These are phyloP conservation scores for Aquatica leii DNA, from an alignment of 2,888 invertebrate genomes.

Conservation along the genomic window DNA sequence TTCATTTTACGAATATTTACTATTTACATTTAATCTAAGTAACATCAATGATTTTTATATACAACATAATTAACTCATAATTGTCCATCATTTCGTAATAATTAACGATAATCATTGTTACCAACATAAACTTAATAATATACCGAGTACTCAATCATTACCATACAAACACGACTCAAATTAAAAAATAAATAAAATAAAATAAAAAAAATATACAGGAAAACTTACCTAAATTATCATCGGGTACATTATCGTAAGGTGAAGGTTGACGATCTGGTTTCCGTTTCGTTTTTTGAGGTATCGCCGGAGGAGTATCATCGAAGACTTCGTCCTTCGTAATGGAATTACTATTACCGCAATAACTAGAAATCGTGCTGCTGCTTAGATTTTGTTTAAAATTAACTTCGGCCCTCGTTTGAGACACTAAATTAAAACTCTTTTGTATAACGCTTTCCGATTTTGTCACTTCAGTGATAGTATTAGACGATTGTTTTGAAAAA, in stretches of 20 bases:
- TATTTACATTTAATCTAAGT: too few species aligned
- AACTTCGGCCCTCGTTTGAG: constrained; percentile 24
- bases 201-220: too few species aligned
- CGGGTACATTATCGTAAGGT: constrained; percentile 74
- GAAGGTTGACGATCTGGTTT: constrained; percentile 69
- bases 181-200: too few species aligned
- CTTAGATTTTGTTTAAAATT: constrained; percentile 22
- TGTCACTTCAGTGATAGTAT: constrained; percentile 44
- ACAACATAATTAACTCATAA: too few species aligned
- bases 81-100: too few species aligned
- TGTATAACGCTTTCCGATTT: constrained; percentile 51
- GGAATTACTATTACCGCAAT: constrained; percentile 24
- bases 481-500: constrained; percentile 33
- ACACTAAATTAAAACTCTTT: constrained; percentile 35
- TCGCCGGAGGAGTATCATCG: constrained; percentile 64
- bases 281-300: constrained; percentile 69
- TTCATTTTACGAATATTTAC: too few species aligned
- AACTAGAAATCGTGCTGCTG: constrained; percentile 23
- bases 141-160: too few species aligned
- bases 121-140: too few species aligned
- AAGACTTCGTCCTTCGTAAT: constrained; percentile 40
- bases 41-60: too few species aligned
- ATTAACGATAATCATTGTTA: too few species aligned
- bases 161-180: too few species aligned
- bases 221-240: constrained; percentile 46